Percentiles rank a stretch among this genome's conserved stretches.
Evolutionary conservation across 2,888 invertebrate species (phyloP).

Genomic region (Lasius platythorax): DNA sequence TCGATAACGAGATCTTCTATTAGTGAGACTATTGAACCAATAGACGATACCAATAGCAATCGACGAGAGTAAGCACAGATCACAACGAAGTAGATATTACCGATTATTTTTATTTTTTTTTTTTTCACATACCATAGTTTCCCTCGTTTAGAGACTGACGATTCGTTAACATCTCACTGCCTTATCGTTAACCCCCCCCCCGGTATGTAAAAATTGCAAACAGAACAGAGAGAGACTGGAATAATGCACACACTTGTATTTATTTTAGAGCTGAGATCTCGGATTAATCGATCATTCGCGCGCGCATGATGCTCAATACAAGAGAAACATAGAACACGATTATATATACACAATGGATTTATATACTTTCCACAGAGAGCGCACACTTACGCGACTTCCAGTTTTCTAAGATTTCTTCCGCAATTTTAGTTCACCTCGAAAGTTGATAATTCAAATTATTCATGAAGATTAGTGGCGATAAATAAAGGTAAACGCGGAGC

Average conservation of each 20-base stretch:
- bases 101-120: conserved; percentile 55
- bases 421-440: conserved; percentile 60
- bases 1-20: conserved; percentile 51
- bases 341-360: conserved; percentile 8
- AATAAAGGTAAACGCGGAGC: conserved; percentile 19
- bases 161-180: conserved; percentile 72
- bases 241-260: conserved; percentile 41
- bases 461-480: conserved; percentile 35
- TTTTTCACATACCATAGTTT: conserved; percentile 58
- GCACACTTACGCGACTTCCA: conserved; percentile 40
- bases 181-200: conserved; percentile 73
- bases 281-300: conserved; percentile 44
- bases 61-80: conserved; percentile 16
- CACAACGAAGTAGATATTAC: conserved; percentile 71
- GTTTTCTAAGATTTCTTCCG: conserved; percentile 40
- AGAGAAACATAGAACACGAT: conserved; percentile 29
- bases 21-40: conserved; percentile 51
- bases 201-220: conserved; percentile 39
- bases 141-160: conserved; percentile 60
- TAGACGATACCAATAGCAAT: conserved; percentile 32
- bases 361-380: conserved; percentile 7
- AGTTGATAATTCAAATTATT: conserved; percentile 58
- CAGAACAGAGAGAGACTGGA: conserved; percentile 37
- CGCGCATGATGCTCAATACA: conserved; percentile 5
- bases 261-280: conserved; percentile 47